Base-by-base conservation (phyloP, 2,888 invertebrate genomes). In the Bellardia bayeri region DNA sequence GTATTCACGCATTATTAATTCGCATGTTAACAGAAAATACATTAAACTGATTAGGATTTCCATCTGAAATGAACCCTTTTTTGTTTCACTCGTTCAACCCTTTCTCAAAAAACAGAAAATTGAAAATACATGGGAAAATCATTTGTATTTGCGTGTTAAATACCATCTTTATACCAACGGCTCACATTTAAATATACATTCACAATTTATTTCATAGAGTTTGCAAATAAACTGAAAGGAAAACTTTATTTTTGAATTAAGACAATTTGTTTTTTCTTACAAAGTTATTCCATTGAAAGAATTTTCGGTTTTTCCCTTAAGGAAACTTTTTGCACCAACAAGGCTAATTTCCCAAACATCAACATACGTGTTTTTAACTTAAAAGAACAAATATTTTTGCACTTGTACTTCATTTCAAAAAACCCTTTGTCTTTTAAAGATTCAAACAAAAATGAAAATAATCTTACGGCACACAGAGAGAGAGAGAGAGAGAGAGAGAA, bases 31-130 rank as follows among this genome's bases (percentile, higher is more conserved):
- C 82, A 85, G 79, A 58, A 82, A 69, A 79, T 85, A 87, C 69
- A 85, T 82, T 85, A 87, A 87, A 85, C 87, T 85, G 82, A 85
- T 87, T 87, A 82, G 82, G 80, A 87, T 82, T 85, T 79, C 75
- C 79, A 87, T 85, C 69, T 78, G 54, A 75, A 83, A 85, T 69
- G 56, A 80, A 79, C 68, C 82, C 82, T 68, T 82, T 76, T 80
- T 42, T 51, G 11, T 13, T 40, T 58, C 11, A 30, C 37, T 37
- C 71, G 49, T 54, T 51, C 64, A 78, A 78, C 75, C 80, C 79
- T 82, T 71, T 13, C 3, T n/a, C 9, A 49, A 6, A 23, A 14
- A 37, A 23, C 16, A 45, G n/a, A 51, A 58, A 71, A 64, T 42
- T 61, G 16, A 49, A 79, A 79, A 79, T 58, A 58, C 30, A 64